Base-by-base conservation (phyloP, 2,888 invertebrate genomes). In the Cheilosia urbana region DNA sequence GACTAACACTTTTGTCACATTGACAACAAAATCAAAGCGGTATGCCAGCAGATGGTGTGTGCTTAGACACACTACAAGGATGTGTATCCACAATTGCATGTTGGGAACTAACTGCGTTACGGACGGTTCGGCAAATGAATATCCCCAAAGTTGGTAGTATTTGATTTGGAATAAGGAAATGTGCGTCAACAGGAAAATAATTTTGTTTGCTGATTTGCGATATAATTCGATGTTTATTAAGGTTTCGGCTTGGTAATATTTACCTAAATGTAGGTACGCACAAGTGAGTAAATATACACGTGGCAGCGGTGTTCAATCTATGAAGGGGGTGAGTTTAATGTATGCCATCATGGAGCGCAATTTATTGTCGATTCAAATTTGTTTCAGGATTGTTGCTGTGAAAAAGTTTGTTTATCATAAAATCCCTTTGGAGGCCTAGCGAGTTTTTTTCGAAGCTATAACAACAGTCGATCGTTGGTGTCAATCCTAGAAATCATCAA, bases 1-100 rank as follows among this genome's bases (percentile, higher is more conserved):
- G 47, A 19, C 40, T 19, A 80, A 27, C 0, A 57, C 11, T 17
- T 45, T 68, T 11, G 84, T 75, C 15, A 80, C 15, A 49, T 80
- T 84, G 11, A 71, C n/a, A 1, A 84, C 65, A 42, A 80, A 84
- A 9, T 80, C 80, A 15, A 83, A 79, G 1, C 51, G 45, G 45
- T 83, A 84, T 4, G 79, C 51, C 1, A 24, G 15, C 21, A 15
- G 13, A 19, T 51, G 24, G 1, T 27, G 15, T n/a, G 51, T 40
- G 9, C 30, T 17, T 9, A 49, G 6, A 3, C 34, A 4, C 63
- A 34, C 63, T 1, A 63, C 3, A 11, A 63, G n/a, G 15, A 72
- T 51, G 11, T 72, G 47, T 27, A 7, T n/a, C 42, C 9, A 19
- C 24, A 57, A 37, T 7, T 47, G 15, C 71, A 72, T 62, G 51